Evolutionary conservation across 1,140 invertebrate species (phyloP).

Genomic region (Augochlora pura): DNA sequence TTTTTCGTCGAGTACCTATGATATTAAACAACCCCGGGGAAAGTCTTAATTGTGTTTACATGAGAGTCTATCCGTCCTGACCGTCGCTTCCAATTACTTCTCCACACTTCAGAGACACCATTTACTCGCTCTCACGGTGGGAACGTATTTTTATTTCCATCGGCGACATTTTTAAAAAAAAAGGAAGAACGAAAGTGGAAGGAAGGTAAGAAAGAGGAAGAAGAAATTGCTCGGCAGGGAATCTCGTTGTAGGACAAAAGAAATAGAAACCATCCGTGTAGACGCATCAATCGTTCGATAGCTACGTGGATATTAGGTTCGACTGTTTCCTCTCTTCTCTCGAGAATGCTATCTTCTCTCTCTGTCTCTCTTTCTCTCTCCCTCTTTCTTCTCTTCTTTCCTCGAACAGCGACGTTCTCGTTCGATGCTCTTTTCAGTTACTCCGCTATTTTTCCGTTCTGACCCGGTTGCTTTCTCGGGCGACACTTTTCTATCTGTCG

Average conservation of each 20-base stretch:
- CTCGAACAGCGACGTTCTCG: background rate
- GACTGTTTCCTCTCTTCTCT: background rate
- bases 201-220: background rate
- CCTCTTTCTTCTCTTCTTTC: background rate
- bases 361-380: background rate
- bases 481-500: slow-evolving; percentile 24
- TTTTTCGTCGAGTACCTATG: too few species aligned
- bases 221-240: slow-evolving; percentile 19
- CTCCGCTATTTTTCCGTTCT: slow-evolving; percentile 32
- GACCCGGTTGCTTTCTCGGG: background rate
- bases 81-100: slow-evolving; percentile 12
- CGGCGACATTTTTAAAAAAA: background rate
- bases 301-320: slow-evolving; percentile 22
- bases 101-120: background rate
- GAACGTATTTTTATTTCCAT: slow-evolving; percentile 25
- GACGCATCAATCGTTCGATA: slow-evolving; percentile 38
- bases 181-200: too few species aligned
- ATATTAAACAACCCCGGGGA: background rate
- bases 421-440: slow-evolving; percentile 25
- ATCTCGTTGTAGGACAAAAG: slow-evolving; percentile 29
- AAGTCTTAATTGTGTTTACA: background rate
- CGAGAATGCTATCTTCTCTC: background rate
- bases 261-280: slow-evolving; percentile 18
- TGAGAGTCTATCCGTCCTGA: background rate
- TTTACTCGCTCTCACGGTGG: background rate